Percentiles rank a stretch among this genome's conserved stretches.
These are phyloP conservation scores for Sarcophaga subvicina DNA, from an alignment of 2,888 invertebrate genomes.

Conservation along the genomic window DNA sequence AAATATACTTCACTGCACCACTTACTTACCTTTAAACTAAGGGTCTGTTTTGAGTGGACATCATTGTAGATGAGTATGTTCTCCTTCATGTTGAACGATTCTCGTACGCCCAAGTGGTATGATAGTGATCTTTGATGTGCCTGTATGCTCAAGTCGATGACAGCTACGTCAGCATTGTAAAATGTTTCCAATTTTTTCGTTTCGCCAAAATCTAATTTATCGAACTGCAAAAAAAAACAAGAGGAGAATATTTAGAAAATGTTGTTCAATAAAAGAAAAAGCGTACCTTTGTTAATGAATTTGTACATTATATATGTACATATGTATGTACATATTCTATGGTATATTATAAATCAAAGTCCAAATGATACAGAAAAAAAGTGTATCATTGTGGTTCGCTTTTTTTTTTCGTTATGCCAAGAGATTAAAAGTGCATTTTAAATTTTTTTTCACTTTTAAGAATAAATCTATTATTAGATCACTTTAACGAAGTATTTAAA, in stretches of 20 bases:
- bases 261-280: constrained; percentile 14
- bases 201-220: constrained; percentile 98
- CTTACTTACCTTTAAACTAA: constrained; percentile 90
- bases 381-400: no score
- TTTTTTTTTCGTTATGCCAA: no score
- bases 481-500: no score
- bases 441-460: no score
- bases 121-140: constrained; percentile 96
- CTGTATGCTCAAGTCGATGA: constrained; percentile 96
- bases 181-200: constrained; percentile 96
- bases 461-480: no score
- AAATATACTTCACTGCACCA: no score
- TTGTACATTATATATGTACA: no score
- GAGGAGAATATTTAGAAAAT: constrained; percentile 23
- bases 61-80: constrained; percentile 95
- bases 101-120: constrained; percentile 98
- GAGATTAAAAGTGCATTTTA: no score
- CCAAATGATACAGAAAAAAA: background rate
- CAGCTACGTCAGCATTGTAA: constrained; percentile 98
- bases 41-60: constrained; percentile 92
- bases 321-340: no score
- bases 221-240: constrained; percentile 86
- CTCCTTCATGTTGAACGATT: constrained; percentile 98
- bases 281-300: no score
- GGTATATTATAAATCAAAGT: background rate